Evolutionary conservation across 2,113 vertebrate genomes (phyloP).

Genomic region (Carettochelys insculpta): DNA sequence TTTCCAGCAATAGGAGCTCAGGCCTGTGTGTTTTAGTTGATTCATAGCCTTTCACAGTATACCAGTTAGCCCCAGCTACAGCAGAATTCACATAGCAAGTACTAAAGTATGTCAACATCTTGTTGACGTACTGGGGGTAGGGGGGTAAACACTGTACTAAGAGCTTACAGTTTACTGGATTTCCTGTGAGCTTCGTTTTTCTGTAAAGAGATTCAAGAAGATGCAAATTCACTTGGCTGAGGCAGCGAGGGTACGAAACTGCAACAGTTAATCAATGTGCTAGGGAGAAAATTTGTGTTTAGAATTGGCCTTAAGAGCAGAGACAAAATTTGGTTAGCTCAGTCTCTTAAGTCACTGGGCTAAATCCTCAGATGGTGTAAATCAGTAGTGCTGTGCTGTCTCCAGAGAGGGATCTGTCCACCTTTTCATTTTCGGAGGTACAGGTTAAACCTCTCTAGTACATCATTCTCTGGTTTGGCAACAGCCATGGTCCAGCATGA

Average conservation of each 20-base stretch:
- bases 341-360: not conserved
- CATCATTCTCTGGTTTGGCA: too few relatives aligned
- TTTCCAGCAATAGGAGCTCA: slow-evolving; percentile 27
- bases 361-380: not conserved
- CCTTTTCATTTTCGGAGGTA: too few relatives aligned
- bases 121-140: slow-evolving; percentile 65
- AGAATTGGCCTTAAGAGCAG: not conserved
- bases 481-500: too few relatives aligned
- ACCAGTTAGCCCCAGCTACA: slow-evolving; percentile 50
- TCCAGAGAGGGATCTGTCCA: not conserved
- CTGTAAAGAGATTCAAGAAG: slow-evolving; percentile 40
- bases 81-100: slow-evolving; percentile 56
- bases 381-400: not conserved
- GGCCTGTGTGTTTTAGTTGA: slow-evolving; percentile 63
- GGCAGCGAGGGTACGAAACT: not conserved
- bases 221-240: not conserved
- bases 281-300: not conserved
- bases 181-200: not conserved
- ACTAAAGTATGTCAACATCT: slow-evolving; percentile 59
- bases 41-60: slow-evolving; percentile 60
- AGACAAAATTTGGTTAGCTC: not conserved
- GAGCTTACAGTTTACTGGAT: slow-evolving; percentile 3
- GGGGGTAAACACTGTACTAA: slow-evolving; percentile 1
- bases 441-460: too few relatives aligned
- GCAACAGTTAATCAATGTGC: slow-evolving; percentile 3